Evolutionary conservation across 1,140 invertebrate species (phyloP).

Genomic region (Lithobius niger): DNA sequence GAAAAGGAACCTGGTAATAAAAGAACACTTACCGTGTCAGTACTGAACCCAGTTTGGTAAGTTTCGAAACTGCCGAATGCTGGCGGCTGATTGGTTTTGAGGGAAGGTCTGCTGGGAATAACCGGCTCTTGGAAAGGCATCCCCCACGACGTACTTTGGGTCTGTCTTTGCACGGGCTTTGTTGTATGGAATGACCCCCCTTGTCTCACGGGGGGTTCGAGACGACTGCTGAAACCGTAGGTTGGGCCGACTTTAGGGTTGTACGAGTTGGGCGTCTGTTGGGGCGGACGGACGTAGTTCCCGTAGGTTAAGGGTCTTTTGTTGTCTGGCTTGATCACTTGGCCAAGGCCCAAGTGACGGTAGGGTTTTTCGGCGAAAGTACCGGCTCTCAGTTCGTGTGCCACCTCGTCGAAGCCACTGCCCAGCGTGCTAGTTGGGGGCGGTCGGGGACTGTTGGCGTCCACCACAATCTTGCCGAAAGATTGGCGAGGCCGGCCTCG

Average conservation of each 20-base stretch:
- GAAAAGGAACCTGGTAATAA: too few relatives aligned
- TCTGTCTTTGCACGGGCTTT: background rate
- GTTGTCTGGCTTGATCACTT: background rate
- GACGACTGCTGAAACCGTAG: background rate
- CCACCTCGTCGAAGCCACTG: background rate
- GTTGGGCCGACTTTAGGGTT: background rate
- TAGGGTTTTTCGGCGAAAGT: background rate
- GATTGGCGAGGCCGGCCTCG: background rate
- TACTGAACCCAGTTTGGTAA: background rate
- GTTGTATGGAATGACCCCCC: background rate
- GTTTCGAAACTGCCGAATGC: background rate
- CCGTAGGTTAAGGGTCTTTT: background rate
- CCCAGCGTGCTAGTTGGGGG: background rate
- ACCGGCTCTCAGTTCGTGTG: background rate
- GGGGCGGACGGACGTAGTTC: background rate
- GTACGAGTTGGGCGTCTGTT: background rate
- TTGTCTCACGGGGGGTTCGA: background rate
- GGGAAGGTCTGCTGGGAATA: too few relatives aligned
- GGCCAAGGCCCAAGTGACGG: background rate
- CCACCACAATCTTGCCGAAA: background rate
- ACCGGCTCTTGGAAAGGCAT: background rate
- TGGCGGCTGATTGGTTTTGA: background rate
- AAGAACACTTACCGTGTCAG: background rate
- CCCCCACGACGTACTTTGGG: background rate
- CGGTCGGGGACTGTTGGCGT: background rate